Percentiles rank a stretch among this genome's conserved stretches.
Conservation (phyloP, 2,113 vertebrate genomes). For the Drymodes brunneopygia region DNA sequence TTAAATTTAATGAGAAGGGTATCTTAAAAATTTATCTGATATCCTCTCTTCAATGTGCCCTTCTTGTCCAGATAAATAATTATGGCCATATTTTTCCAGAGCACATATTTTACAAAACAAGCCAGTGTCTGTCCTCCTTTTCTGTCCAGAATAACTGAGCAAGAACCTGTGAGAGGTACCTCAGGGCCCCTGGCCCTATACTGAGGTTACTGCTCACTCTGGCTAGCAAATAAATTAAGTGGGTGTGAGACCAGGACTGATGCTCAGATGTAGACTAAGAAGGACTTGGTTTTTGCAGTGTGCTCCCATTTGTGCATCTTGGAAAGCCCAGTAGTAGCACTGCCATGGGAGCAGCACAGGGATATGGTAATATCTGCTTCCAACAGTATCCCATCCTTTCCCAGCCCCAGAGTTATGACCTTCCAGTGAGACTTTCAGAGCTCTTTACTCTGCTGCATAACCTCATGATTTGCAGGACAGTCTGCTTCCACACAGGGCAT, state of each 20-base stretch:
- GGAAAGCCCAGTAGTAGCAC: not conserved
- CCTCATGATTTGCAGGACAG: not conserved
- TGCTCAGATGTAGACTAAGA: not conserved
- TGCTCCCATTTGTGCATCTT: not conserved
- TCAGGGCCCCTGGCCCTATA: not conserved
- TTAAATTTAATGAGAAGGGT: not conserved
- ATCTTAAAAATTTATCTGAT: not conserved
- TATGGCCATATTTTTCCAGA: not conserved
- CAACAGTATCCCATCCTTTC: not conserved
- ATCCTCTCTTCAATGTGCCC: not conserved
- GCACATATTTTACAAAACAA: not conserved
- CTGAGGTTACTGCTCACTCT: not conserved
- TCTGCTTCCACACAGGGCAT: not conserved
- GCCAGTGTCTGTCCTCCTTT: not conserved
- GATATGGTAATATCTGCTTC: not conserved
- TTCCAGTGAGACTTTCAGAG: not conserved
- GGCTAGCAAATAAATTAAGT: not conserved
- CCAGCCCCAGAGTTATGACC: not conserved
- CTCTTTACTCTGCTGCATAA: not conserved
- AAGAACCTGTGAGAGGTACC: not conserved
- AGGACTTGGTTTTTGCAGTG: not conserved
- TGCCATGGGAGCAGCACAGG: not conserved
- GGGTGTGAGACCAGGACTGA: not conserved
- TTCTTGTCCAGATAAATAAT: not conserved
- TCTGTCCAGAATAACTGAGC: not conserved